phyloP scores from a whole-genome alignment of 2,113 vertebrate genomes.

The Willisornis vidua region DNA sequence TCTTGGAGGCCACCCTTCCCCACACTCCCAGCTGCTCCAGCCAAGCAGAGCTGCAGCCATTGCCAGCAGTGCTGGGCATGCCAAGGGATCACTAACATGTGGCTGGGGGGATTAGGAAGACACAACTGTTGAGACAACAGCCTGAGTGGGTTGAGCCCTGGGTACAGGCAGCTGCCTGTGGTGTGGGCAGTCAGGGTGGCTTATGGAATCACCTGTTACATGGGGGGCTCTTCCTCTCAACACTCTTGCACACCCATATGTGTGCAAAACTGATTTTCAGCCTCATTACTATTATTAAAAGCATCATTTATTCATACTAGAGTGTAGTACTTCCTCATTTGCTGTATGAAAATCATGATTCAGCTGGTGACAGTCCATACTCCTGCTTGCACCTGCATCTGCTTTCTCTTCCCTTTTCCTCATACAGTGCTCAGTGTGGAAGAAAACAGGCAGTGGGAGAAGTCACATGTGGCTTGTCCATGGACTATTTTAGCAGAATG shows the following conservation, averaged over 20 bases:
- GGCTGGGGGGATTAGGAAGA: conserved; percentile 9
- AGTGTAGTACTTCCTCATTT: not conserved
- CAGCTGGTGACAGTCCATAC: not conserved
- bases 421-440: not conserved
- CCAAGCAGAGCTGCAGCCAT: not conserved
- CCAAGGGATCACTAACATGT: not conserved
- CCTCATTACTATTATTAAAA: not conserved
- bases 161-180: conserved; percentile 52
- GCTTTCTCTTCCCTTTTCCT: not conserved
- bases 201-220: conserved; percentile 54
- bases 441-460: not conserved
- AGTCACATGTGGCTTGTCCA: accelerated
- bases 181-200: not conserved
- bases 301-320: not conserved
- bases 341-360: not conserved
- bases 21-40: not conserved
- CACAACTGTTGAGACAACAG: conserved; percentile 19
- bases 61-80: not conserved
- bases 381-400: not conserved
- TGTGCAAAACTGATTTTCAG: conserved; percentile 21
- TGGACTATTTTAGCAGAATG: not conserved
- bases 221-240: not conserved
- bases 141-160: not conserved
- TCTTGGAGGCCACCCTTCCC: not conserved
- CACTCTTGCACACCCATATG: not conserved